phyloP scores from a whole-genome alignment of 2,797 vertebrate genomes.

The Melanotaenia boesemani region DNA sequence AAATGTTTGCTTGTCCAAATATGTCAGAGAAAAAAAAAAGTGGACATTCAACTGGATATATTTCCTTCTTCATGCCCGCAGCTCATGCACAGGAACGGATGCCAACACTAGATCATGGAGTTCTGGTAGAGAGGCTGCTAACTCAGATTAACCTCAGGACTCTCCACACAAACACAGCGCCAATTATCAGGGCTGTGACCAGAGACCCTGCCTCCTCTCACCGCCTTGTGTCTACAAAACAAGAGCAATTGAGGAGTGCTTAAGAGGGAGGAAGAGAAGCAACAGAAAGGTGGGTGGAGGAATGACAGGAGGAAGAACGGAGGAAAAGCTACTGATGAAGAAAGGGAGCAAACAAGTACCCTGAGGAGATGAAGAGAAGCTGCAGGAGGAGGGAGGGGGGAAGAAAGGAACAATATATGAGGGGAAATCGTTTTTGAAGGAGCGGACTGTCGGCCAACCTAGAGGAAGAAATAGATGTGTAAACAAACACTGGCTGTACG shows the following conservation, averaged over 20 bases:
- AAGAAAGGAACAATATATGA: conserved; percentile 34
- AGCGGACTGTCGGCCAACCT: conserved; percentile 63
- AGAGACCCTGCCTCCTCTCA: conserved; percentile 51
- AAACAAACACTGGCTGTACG: conserved; percentile 72
- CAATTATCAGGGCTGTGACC: conserved; percentile 67
- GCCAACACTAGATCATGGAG: conserved; percentile 4
- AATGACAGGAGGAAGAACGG: conserved; percentile 47
- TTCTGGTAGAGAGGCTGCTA: conserved; percentile 33
- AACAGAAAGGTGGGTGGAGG: conserved; percentile 54
- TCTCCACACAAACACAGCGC: conserved; percentile 54
- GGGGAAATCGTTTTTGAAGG: conserved; percentile 70
- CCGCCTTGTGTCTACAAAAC: conserved; percentile 60
- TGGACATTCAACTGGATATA: neutral
- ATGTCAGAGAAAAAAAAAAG: neutral
- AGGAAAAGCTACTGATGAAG: conserved; percentile 61
- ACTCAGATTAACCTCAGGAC: conserved; percentile 43
- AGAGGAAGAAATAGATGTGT: conserved; percentile 71
- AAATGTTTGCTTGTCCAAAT: conserved; percentile 11
- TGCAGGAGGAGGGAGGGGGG: conserved; percentile 37
- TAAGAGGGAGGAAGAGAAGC: conserved; percentile 44
- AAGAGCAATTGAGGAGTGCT: conserved; percentile 59
- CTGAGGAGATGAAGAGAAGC: conserved; percentile 57
- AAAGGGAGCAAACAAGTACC: conserved; percentile 56
- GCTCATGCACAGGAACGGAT: neutral
- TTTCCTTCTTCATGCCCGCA: neutral